Base-by-base conservation (phyloP, 2,797 vertebrate genomes). In the Gila robusta region DNA sequence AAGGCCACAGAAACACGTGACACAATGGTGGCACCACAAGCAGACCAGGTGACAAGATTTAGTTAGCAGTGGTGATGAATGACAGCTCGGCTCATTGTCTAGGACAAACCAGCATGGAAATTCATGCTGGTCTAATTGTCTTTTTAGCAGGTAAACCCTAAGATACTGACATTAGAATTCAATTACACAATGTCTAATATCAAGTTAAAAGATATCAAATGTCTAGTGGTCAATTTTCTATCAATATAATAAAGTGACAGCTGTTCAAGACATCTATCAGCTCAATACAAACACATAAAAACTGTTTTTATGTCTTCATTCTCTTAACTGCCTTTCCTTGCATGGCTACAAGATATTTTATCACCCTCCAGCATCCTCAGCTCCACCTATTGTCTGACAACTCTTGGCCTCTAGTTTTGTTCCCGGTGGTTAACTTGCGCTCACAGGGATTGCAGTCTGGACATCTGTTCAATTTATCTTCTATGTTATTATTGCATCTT, bases 21-120 rank as follows among this genome's bases (percentile, higher is more conserved):
- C 73, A 73, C 56, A 74, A 83, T 49, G 12, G 35, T 74, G 71
- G 74, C 81, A 86, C 73, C 71, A 74, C 67, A 86, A 84, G 59
- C 11, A 44, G 73, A 47, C 67, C 79, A 82, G 32, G 35, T 84
- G 81, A 84, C 71, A 39, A 17, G 49, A 44, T 28, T 11, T n/a
- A 70, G 47, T 28, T 54, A 41, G 26, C 17, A n/a, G 59, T 59
- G 59, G 64, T 66, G 41, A 49, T 56, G 59, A 84, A 81, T 71
- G 64, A 77, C 49, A 80, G 28, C 49, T 47, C 62, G 26, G 14
- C 35, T 79, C 14, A 23, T 73, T 74, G 54, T 81, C 81, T 77
- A 83, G 37, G 56, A 69, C 23, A 88, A 81, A 56, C 76, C 35
- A 62, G 21, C 76, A 59, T 64, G 39, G 4, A 79, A 23, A 80